Evolutionary conservation across 2,113 vertebrate species (phyloP), one percentile per base, ranked within the genome.

Genomic region (Crotalus viridis): DNA sequence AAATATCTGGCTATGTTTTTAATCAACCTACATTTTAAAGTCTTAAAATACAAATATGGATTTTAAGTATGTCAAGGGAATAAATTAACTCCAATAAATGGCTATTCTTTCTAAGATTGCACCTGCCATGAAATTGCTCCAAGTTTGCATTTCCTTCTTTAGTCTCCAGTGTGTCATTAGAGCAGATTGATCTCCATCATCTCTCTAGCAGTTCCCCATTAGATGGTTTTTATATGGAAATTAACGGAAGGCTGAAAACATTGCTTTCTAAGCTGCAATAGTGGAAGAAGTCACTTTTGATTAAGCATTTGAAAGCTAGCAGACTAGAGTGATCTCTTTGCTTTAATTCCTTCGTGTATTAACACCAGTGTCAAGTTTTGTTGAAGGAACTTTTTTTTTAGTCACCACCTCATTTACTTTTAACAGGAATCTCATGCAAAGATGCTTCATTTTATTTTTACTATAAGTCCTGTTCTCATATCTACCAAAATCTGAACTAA

Each of bases 141-240:
- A 98, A 97, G 97, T 97, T 96, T 97, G 97, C 97, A 97, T 98
- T 98, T 98, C 97, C 97, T 95, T 93, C n/a, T 5, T 89, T 57
- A 91, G 97, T 97, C 97, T 97, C 98, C 0, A 39, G 97, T 94
- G 97, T 97, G 97, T 97, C 97, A 97, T 98, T 98, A 98, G 94
- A 95, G 96, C 96, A 97, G 98, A 98, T 97, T 98, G 98, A 98
- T 98, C 93, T 69, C 95, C 94, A 94, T 97, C 96, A 97, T 97
- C 97, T 97, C 96, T 95, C 69, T 94, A 15, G 97, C 96, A 96
- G 97, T 96, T 97, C 96, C 97, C 97, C 97, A 98, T 97, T 98
- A 98, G 95, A 98, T 97, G 96, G 97, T 97, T 98, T 98, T 97
- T 98, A 97, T 98, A 98, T 98, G 97, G 97, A 98, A 98, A 98